Evolutionary conservation across 1,140 invertebrate species (phyloP).

Genomic region (Sweltsa coloradensis): DNA sequence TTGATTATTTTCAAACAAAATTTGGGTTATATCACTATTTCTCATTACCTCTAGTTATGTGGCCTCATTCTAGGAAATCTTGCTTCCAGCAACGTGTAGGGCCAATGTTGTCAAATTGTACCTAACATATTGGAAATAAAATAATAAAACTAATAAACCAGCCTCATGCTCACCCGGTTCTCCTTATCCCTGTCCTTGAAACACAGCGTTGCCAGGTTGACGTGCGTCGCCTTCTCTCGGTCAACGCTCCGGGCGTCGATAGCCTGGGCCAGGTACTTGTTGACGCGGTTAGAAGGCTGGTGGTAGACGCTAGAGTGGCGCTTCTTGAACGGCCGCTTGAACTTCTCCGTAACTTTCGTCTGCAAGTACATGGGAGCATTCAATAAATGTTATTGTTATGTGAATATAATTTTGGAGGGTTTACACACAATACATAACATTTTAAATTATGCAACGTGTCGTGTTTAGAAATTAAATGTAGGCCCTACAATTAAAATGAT

Average conservation of each 20-base stretch:
- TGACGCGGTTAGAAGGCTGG: constrained; percentile 74
- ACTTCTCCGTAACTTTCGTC: constrained; percentile 75
- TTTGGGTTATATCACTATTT: too few relatives aligned
- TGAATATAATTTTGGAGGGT: neutral
- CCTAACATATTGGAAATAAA: neutral
- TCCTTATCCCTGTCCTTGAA: constrained; percentile 77
- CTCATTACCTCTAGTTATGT: too few relatives aligned
- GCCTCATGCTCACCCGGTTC: constrained; percentile 41
- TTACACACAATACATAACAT: neutral
- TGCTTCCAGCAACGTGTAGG: too few relatives aligned
- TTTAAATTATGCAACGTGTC: too few relatives aligned
- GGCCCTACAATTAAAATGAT: too few relatives aligned
- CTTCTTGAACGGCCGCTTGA: constrained; percentile 79
- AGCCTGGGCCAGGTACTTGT: constrained; percentile 81
- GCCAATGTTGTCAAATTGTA: neutral
- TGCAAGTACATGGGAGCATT: constrained; percentile 29
- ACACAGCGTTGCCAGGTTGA: constrained; percentile 68
- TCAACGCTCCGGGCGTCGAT: constrained; percentile 84
- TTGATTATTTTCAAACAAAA: too few relatives aligned
- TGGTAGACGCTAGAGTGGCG: constrained; percentile 73
- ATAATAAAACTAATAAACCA: neutral
- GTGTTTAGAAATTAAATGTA: too few relatives aligned
- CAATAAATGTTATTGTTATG: neutral
- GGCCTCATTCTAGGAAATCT: too few relatives aligned
- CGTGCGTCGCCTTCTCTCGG: constrained; percentile 76